Evolutionary conservation across 1,140 invertebrate genomes (phyloP).

Genomic region (Platyscapa corneri): DNA sequence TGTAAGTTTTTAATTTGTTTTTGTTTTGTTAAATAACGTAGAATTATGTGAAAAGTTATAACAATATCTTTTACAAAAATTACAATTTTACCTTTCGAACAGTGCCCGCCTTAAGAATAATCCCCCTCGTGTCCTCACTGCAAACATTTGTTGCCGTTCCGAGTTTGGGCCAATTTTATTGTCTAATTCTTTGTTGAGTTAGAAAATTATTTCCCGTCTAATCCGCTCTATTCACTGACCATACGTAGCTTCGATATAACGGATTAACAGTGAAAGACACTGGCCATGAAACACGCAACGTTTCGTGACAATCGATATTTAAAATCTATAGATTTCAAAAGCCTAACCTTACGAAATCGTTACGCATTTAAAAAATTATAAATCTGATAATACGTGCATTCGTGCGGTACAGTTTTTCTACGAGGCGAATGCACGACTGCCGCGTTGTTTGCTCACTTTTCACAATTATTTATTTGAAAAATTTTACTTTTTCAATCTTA

Average conservation of each 20-base stretch:
- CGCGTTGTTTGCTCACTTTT: too few relatives aligned
- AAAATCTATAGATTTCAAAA: neutral
- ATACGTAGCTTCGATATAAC: neutral
- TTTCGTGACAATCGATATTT: neutral
- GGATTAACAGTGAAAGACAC: neutral
- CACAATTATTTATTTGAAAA: too few relatives aligned
- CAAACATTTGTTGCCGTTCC: neutral
- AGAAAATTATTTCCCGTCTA: neutral
- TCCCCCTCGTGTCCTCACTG: neutral
- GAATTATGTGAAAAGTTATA: neutral
- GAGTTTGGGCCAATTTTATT: neutral
- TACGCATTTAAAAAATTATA: too few relatives aligned
- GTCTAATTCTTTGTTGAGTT: neutral
- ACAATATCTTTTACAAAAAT: neutral
- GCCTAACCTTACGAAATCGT: too few relatives aligned
- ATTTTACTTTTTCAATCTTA: too few relatives aligned
- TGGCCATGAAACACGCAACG: neutral
- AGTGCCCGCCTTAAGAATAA: neutral
- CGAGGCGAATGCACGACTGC: too few relatives aligned
- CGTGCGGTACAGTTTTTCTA: too few relatives aligned
- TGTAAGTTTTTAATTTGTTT: neutral
- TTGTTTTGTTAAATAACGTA: neutral
- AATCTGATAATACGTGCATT: too few relatives aligned
- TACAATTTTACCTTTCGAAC: neutral
- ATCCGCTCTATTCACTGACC: neutral